Evolutionary conservation across 2,797 vertebrate species (phyloP), one percentile per base, ranked within the genome.

Genomic region (Leontopithecus rosalia): DNA sequence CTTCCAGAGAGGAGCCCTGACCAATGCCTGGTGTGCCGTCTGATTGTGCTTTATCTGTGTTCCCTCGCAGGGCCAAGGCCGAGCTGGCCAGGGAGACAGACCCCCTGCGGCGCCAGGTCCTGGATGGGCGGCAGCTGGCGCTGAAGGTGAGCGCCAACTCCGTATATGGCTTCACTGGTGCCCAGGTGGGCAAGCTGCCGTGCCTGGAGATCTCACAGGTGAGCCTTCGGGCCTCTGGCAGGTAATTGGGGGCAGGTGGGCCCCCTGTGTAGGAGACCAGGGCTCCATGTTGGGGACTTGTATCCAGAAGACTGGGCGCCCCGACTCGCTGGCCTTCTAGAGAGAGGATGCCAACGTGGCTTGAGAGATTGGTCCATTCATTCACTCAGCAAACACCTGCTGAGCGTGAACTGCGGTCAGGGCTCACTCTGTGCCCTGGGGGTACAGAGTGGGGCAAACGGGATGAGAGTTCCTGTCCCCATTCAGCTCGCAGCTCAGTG

Each of bases 121-220:
- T 99, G 97, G 99, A 99, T 0, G 99, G 99, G 19, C 99, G 99
- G 88, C 99, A 99, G 97, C 98, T 99, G 89, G 99, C 99, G 0
- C 98, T 99, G 20, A 99, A 99, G 98, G 99, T 99, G 97, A 99
- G 99, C 0, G 99, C 99, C 14, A 99, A 99, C 98, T 99, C 99
- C 0, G 99, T 99, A 20, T 99, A 99, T 0, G 99, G 99, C 87
- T 99, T 99, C 98, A 99, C 99, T 0, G 99, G 99, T 0, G 99
- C 99, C 50, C 99, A 99, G 97, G 99, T 99, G 97, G 99, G 99
- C 97, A 99, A 99, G 95, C 98, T 99, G 97, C 99, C 99, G 3
- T 99, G 99, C 92, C 97, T 99, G 22, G 99, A 99, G 98, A 99
- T 99, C 98, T 99, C 99, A 11, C 99, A 99, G 99, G 99, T 99